Conservation (phyloP, 2,113 vertebrate genomes). For the Cnemophilus loriae region DNA sequence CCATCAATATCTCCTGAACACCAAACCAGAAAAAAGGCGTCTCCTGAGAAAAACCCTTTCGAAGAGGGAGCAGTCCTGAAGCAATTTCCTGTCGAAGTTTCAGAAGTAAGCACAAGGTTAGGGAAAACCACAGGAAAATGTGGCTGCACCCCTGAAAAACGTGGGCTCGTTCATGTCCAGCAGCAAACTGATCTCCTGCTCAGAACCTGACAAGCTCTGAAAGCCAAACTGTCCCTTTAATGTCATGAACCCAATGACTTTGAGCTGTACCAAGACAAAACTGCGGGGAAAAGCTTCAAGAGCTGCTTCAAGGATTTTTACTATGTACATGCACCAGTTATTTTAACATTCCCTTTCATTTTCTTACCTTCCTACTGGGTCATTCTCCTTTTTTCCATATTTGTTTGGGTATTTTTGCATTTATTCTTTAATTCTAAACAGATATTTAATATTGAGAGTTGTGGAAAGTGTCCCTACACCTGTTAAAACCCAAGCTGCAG, state of each 20-base stretch:
- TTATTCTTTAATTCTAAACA: not conserved
- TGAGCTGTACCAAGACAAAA: not conserved
- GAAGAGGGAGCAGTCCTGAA: not conserved
- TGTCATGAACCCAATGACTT: not conserved
- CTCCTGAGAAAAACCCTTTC: not conserved
- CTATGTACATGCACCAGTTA: not conserved
- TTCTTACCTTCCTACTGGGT: not conserved
- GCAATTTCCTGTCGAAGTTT: not conserved
- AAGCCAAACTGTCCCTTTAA: not conserved
- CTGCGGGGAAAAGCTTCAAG: not conserved
- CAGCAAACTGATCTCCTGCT: not conserved
- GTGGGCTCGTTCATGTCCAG: fast-evolving
- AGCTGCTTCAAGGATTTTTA: not conserved
- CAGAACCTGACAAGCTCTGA: not conserved
- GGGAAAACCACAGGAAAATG: not conserved
- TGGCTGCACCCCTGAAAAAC: not conserved
- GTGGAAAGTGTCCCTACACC: not conserved
- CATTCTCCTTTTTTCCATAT: not conserved
- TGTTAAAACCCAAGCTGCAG: not conserved
- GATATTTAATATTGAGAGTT: not conserved
- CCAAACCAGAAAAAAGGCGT: not conserved
- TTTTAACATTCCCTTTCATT: not conserved
- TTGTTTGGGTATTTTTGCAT: not conserved
- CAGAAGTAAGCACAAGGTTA: not conserved
- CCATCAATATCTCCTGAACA: not conserved